These are phyloP conservation scores for Diadema setosum DNA, from an alignment of 35 echinoderm and acorn worm genomes.

Conservation along the genomic window DNA sequence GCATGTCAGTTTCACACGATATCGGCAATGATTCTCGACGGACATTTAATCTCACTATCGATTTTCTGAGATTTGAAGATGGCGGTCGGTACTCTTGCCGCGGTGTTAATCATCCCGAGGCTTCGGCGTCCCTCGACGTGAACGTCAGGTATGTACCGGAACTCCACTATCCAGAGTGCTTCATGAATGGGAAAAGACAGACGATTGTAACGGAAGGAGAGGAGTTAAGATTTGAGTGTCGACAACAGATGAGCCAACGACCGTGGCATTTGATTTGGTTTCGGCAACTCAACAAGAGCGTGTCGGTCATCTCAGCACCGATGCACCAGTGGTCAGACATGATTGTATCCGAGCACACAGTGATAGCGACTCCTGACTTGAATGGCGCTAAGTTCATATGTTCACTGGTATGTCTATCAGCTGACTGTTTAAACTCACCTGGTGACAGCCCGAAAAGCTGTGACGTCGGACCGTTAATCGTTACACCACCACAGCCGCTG, in stretches of 20 bases:
- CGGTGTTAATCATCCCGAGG: not conserved
- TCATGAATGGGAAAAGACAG: not conserved
- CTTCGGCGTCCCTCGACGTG: not conserved
- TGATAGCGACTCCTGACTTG: not conserved
- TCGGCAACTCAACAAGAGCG: not conserved
- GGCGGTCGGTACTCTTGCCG: not conserved
- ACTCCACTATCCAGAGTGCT: constrained; percentile 1
- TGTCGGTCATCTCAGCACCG: not conserved
- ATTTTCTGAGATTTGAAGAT: not conserved
- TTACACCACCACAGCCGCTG: not conserved
- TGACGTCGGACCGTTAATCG: not conserved
- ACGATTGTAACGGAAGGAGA: not conserved
- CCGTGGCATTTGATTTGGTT: constrained; percentile 24
- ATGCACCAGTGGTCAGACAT: not conserved
- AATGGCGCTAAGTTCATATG: not conserved
- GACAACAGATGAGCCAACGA: not conserved
- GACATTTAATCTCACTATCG: not conserved
- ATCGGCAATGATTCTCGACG: not conserved
- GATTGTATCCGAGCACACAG: not conserved
- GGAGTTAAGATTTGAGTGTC: not conserved
- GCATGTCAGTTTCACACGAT: not conserved
- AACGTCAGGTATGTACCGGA: not conserved
- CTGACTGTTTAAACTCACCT: not conserved
- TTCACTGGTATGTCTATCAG: not conserved
- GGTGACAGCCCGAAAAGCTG: not conserved